phyloP scores from a whole-genome alignment of 2,797 vertebrate genomes.

The Tangara arthus region DNA sequence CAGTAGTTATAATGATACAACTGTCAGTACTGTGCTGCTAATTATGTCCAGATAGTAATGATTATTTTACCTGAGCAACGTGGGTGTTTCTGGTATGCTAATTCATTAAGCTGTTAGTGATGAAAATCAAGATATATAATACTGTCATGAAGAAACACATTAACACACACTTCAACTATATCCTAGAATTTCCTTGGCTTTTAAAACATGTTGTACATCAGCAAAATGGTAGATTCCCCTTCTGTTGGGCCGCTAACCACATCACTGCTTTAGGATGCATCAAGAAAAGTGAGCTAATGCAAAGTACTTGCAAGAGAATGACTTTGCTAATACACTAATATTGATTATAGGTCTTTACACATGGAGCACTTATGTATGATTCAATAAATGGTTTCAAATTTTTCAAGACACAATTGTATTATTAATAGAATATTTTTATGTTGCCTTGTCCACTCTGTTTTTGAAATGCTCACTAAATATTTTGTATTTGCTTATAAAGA shows the following conservation, averaged over 20 bases:
- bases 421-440: neutral
- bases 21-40: neutral
- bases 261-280: neutral
- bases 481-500: neutral
- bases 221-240: neutral
- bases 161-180: neutral
- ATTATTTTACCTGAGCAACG: neutral
- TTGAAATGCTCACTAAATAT: neutral
- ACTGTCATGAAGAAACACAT: neutral
- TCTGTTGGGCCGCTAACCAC: rapidly evolving
- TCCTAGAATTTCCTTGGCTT: neutral
- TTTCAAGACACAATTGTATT: neutral
- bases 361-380: neutral
- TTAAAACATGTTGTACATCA: neutral
- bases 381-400: neutral
- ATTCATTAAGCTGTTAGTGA: neutral
- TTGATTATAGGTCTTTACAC: neutral
- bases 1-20: neutral
- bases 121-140: neutral
- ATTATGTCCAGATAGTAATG: constrained; percentile 16
- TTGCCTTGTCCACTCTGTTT: neutral
- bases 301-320: neutral
- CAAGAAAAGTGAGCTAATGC: neutral
- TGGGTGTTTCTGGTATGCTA: neutral
- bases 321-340: neutral